Evolutionary conservation across 2,888 invertebrate genomes (phyloP), one percentile per base, ranked within the genome.

Genomic region (Limnephilus auricula): DNA sequence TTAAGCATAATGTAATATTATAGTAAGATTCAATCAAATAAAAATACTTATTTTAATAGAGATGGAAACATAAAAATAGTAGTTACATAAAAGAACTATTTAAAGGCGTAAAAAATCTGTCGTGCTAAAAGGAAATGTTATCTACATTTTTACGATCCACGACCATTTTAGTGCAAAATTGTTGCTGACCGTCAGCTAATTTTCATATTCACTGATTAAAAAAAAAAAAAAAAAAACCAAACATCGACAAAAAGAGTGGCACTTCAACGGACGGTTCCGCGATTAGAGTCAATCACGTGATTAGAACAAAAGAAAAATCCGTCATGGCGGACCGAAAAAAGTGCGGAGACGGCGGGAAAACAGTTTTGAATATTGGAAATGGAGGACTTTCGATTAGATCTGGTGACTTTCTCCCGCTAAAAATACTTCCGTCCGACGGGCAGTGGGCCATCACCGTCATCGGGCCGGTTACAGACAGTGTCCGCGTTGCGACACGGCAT

Each of bases 341-440:
- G 87, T 37, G 87, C 87, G 78, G 32, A 18, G 34, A 34, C 32
- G 78, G 32, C 87, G 87, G 87, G 34, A 88, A 88, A 78, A 40
- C 10, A 13, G n/a, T 78, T 88, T 78, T 78, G 87, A 78, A 78
- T 34, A 78, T 78, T 34, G 78, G 34, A 78, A 78, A 88, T 79
- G 78, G 65, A 50, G 50, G 30, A 86, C 86, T 86, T 86, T 32
- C 86, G 31, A 88, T 88, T 78, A 88, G 78, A 78, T 65, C 87
- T 79, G 78, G 87, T 30, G 78, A 88, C 87, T 88, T 88, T 88
- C 87, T 88, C 65, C 79, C 2, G 65, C 87, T 34, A 15, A 18
- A 30, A 40, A 25, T 45, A 30, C 15, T 85, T 31, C n/a, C 45
- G 37, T n/a, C 50, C 30, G 30, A 37, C 50, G 85, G 40, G 45